phyloP scores from a whole-genome alignment of 2,797 vertebrate species.

The Erethizon dorsatum region DNA sequence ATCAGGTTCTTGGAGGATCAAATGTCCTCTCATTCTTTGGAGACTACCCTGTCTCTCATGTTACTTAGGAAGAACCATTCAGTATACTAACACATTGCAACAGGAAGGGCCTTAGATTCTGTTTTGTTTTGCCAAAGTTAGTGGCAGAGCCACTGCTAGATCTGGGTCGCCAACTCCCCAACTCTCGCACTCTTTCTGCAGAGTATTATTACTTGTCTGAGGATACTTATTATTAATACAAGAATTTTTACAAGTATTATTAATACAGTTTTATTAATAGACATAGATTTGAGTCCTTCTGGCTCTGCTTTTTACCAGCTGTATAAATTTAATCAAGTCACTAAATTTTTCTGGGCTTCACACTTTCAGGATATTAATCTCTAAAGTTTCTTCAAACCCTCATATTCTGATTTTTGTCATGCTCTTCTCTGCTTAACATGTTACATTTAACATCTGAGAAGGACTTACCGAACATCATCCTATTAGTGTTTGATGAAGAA shows the following conservation, averaged over 20 bases:
- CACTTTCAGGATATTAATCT: constrained; percentile 58
- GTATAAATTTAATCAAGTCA: constrained; percentile 52
- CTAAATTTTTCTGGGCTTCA: constrained; percentile 15
- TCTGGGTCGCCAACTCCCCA: not conserved
- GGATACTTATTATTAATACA: constrained; percentile 15
- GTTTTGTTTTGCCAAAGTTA: not conserved
- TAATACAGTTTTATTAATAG: constrained; percentile 42
- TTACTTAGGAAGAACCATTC: not conserved
- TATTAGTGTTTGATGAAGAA: not conserved
- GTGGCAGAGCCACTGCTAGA: not conserved
- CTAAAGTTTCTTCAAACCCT: not conserved
- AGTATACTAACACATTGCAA: not conserved
- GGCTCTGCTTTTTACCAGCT: constrained; percentile 5
- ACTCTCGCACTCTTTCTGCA: not conserved
- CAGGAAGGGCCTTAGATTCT: not conserved
- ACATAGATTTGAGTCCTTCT: constrained; percentile 32
- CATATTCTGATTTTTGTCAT: constrained; percentile 8
- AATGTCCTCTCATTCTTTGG: not conserved
- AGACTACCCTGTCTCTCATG: not conserved
- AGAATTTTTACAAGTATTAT: constrained; percentile 2
- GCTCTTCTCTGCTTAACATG: not conserved
- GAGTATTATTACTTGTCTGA: not conserved
- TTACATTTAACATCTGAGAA: constrained; percentile 1
- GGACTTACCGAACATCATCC: not conserved
- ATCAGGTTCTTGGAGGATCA: constrained; percentile 1